Evolutionary conservation across 2,888 invertebrate genomes (phyloP).

Genomic region (Lagria hirta): DNA sequence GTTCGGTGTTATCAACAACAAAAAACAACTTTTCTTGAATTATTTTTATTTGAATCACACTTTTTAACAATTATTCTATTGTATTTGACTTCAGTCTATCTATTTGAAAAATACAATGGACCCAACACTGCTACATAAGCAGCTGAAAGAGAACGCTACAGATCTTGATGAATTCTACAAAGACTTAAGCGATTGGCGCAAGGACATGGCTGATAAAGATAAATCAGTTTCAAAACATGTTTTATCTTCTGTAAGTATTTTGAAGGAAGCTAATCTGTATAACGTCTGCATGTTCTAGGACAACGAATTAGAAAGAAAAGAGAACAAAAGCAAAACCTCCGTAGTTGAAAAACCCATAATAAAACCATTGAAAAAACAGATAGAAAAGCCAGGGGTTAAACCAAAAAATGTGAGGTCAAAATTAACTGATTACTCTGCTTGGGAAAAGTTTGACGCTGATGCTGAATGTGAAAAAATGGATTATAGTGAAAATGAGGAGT

Average conservation of each 20-base stretch:
- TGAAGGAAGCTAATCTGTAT: too few relatives aligned
- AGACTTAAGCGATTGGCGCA: constrained; percentile 72
- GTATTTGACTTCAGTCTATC: too few relatives aligned
- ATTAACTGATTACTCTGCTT: constrained; percentile 65
- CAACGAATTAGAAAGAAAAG: neutral
- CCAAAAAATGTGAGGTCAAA: constrained; percentile 20
- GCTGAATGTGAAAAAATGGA: constrained; percentile 67
- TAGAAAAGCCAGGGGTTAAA: constrained; percentile 22
- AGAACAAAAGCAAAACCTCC: neutral
- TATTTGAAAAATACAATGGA: constrained; percentile 57
- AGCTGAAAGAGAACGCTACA: constrained; percentile 70
- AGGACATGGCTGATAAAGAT: constrained; percentile 73
- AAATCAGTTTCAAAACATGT: too few relatives aligned
- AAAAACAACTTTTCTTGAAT: too few relatives aligned
- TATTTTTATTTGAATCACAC: too few relatives aligned
- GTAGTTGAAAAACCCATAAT: constrained; percentile 6
- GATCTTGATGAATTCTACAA: constrained; percentile 69
- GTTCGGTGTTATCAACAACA: too few relatives aligned
- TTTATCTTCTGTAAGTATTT: too few relatives aligned
- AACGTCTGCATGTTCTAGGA: too few relatives aligned
- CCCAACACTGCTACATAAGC: constrained; percentile 67
- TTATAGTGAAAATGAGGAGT: constrained; percentile 54
- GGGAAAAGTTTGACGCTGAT: constrained; percentile 80
- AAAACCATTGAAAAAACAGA: constrained; percentile 8
- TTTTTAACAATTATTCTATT: too few relatives aligned